Base-by-base conservation (phyloP, 2,113 vertebrate genomes). In the Eublepharis macularius region DNA sequence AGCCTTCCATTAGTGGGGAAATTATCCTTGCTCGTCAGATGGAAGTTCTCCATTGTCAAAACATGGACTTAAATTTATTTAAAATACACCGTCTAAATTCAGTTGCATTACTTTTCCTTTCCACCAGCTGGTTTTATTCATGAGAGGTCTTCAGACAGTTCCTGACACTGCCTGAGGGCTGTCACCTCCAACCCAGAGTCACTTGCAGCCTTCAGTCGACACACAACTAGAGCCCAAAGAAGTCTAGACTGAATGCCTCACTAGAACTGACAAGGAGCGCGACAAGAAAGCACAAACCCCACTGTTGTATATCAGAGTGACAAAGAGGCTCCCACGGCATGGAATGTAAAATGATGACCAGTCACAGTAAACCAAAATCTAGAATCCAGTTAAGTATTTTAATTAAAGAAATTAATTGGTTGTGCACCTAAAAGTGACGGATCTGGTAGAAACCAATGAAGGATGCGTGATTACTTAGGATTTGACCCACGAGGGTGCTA, bases 171-270 rank as follows among this genome's bases (percentile, higher is more conserved):
- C 49, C 73, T 49, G 19, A 78, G 34, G 47, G 51, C 1, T 57
- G 3, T 19, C n/a, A n/a, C 16, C 7, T 10, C 3, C 11, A 78
- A 11, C 14, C 65, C 3, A 24, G 34, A 3, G 41, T 79, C 6
- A 43, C 4, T 51, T 0, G 0, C 66, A 69, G 32, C 21, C 6
- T 2, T 24, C 32, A n/a, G 54, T 51, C 21, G 2, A 10, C 26
- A 39, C n/a, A 49, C 17, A 49, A 39, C 1, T 29, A 36, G 36
- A 82, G 69, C 4, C 39, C 14, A 63, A 60, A 74, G 69, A 63
- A 74, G 36, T 17, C 17, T 45, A 16, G 2, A 65, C 54, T 6
- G 41, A 6, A 32, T 4, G 6, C 29, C 29, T 63, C 51, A 82
- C 36, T 39, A 57, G 36, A 82, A 74, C 51, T 82, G 69, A 74